phyloP scores from a whole-genome alignment of 35 echinoderm and acorn worm genomes.

The Hemicentrotus pulcherrimus region DNA sequence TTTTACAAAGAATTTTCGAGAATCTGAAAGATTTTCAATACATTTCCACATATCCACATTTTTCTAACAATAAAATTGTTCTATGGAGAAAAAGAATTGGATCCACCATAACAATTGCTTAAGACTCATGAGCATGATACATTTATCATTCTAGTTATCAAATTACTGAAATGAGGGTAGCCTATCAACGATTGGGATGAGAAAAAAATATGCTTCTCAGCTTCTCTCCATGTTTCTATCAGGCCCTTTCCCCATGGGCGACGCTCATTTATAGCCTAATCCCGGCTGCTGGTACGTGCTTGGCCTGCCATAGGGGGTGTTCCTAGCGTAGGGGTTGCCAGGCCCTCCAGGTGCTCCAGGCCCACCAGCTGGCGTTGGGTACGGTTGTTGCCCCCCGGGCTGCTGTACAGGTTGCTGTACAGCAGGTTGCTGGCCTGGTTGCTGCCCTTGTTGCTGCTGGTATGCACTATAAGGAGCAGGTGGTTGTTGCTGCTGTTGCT shows the following conservation, averaged over 20 bases:
- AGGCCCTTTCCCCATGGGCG: not conserved
- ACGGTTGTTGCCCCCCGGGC: constrained; percentile 20
- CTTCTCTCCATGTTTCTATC: not conserved
- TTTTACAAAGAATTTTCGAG: too few relatives aligned
- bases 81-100: too few relatives aligned
- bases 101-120: too few relatives aligned
- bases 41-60: too few relatives aligned
- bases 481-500: constrained; percentile 26
- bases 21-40: too few relatives aligned
- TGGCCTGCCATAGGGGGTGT: constrained; percentile 57
- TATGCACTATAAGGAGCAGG: constrained; percentile 7
- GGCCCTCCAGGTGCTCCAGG: constrained; percentile 24
- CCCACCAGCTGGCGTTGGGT: not conserved
- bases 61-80: too few relatives aligned
- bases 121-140: too few relatives aligned
- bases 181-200: too few relatives aligned
- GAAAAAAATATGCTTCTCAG: not conserved
- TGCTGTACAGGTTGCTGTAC: constrained; percentile 34
- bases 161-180: too few relatives aligned
- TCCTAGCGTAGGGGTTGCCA: constrained; percentile 69
- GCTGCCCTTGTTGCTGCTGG: not conserved
- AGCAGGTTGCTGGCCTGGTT: constrained; percentile 16
- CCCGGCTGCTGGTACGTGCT: constrained; percentile 49
- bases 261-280: constrained; percentile 59
- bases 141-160: too few relatives aligned